phyloP scores from a whole-genome alignment of 2,888 invertebrate species.

The Embidobia sp. region DNA sequence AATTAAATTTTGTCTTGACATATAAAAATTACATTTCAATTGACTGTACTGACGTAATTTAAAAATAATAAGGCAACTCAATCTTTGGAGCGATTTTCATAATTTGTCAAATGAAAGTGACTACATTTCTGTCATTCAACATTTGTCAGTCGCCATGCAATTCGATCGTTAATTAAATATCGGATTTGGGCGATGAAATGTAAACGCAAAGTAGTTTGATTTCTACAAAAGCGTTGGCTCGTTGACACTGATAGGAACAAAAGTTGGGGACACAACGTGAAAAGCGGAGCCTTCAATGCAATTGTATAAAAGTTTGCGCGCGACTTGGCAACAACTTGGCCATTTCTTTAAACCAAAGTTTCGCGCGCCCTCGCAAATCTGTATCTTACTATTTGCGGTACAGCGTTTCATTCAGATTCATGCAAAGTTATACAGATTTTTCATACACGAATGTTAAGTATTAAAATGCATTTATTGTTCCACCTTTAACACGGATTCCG shows the following conservation, averaged over 20 bases:
- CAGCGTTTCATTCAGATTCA: slow-evolving; percentile 40
- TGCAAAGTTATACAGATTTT: slow-evolving; percentile 46
- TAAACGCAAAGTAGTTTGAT: not conserved
- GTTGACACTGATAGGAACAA: slow-evolving; percentile 3
- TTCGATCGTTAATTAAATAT: not conserved
- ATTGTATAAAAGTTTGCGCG: slow-evolving; percentile 32
- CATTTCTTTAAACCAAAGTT: slow-evolving; percentile 39
- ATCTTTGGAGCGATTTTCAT: too few species aligned
- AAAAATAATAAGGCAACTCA: too few species aligned
- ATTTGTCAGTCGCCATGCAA: too few species aligned
- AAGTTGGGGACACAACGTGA: not conserved
- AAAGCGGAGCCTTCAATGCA: slow-evolving; percentile 13
- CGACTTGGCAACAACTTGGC: slow-evolving; percentile 36
- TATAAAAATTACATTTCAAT: too few species aligned
- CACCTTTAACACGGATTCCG: too few species aligned
- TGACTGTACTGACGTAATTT: too few species aligned
- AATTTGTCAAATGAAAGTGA: too few species aligned
- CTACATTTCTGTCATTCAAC: too few species aligned
- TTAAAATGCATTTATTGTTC: slow-evolving; percentile 42
- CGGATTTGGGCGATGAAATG: not conserved
- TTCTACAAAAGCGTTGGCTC: too few species aligned
- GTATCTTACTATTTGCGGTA: slow-evolving; percentile 35
- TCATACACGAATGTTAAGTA: slow-evolving; percentile 25
- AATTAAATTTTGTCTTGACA: too few species aligned
- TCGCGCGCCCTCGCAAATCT: slow-evolving; percentile 5